Conservation (phyloP, 2,797 vertebrate genomes). For the Helarctos malayanus region DNA sequence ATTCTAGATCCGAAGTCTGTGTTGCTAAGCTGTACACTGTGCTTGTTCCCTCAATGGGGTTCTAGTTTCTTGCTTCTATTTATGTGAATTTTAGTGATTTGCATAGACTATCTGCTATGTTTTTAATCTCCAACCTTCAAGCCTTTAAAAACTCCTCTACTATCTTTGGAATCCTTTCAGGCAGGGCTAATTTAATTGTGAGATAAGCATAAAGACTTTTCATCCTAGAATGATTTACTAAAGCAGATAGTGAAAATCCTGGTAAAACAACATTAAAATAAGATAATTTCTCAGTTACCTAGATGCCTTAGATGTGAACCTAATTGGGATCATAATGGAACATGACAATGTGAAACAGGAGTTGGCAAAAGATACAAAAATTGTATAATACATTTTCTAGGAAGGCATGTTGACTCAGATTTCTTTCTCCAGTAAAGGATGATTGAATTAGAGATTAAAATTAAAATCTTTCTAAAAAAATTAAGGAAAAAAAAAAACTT, state of each 20-base stretch:
- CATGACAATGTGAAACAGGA: neutral
- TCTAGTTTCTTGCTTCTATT: slow-evolving; percentile 6
- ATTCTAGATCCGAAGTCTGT: neutral
- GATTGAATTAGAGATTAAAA: neutral
- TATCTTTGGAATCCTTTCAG: neutral
- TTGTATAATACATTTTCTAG: neutral
- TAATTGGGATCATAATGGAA: neutral
- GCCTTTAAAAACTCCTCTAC: neutral
- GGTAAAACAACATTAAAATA: slow-evolving; percentile 24
- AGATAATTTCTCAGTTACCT: slow-evolving; percentile 24
- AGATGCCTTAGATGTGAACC: neutral
- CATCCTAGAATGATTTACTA: neutral
- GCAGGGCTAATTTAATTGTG: neutral
- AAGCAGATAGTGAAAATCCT: slow-evolving; percentile 5
- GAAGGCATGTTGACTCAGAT: neutral
- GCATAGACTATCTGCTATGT: neutral
- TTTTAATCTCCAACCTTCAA: neutral
- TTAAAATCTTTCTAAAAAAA: neutral
- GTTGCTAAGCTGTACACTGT: neutral
- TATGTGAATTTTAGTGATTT: neutral
- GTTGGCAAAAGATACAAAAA: neutral
- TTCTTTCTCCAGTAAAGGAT: neutral
- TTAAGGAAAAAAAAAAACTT: neutral
- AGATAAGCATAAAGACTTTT: neutral
- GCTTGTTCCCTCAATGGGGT: neutral